Percentiles rank a stretch among this genome's conserved stretches.
phyloP scores from a whole-genome alignment of 2,797 vertebrate species.

The Alfaro cultratus region DNA sequence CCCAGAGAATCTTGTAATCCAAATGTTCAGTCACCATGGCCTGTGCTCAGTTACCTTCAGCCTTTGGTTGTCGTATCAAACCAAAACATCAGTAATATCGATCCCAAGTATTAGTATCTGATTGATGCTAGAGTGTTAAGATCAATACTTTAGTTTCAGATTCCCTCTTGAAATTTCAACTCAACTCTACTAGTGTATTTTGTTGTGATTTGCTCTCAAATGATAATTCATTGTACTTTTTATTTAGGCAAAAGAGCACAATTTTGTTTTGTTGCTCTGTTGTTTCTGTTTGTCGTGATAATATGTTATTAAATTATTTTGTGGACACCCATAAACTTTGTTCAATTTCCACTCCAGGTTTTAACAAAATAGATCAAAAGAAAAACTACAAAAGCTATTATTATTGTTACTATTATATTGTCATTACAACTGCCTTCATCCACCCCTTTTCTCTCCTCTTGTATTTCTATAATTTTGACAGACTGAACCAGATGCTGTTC shows the following conservation, averaged over 20 bases:
- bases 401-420: neutral
- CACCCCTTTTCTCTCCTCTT: neutral
- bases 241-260: no score
- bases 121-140: no score
- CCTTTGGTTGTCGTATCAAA: neutral
- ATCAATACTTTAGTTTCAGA: no score
- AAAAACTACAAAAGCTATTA: neutral
- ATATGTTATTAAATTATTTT: no score
- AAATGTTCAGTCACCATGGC: conserved; percentile 41
- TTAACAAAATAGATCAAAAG: neutral
- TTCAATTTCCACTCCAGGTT: neutral
- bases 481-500: neutral
- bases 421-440: neutral
- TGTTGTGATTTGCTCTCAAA: no score
- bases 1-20: conserved; percentile 48
- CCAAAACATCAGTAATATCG: no score
- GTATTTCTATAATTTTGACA: neutral
- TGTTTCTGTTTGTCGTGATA: no score
- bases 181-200: no score
- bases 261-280: no score
- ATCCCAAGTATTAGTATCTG: no score
- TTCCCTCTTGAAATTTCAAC: no score
- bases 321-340: neutral
- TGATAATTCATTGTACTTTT: no score
- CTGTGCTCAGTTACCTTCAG: neutral